Evolutionary conservation across 2,113 vertebrate genomes (phyloP), one percentile per base, ranked within the genome.

Genomic region (Callionymus lyra): DNA sequence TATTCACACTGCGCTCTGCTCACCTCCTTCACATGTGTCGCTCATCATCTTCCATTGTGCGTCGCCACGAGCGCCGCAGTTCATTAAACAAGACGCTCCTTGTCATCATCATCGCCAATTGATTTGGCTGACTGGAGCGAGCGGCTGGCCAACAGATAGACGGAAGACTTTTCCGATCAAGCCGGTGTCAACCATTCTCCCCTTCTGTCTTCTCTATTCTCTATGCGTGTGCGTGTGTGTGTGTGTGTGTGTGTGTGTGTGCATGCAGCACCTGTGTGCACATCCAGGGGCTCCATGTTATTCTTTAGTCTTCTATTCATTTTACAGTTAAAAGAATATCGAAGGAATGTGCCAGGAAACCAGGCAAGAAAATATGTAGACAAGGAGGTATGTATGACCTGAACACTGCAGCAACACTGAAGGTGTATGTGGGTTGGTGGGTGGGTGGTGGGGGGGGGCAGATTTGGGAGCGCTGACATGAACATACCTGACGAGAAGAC

Each of bases 291-390:
- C 90, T 89, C 90, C 89, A 95, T 98, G 92, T 99, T 98, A 99
- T 99, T 99, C 93, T 98, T 92, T 99, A 99, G 95, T 99, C 87
- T 97, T 99, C 87, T 98, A 99, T 99, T 98, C 95, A 94, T 93
- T 98, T 99, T 96, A 89, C 95, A 99, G 95, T 98, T 89, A 99
- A 99, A 97, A 97, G 95, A 99, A 98, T 99, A 95, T 99, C 95
- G 92, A 99, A 99, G 95, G 95, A 99, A 97, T 99, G 95, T 99
- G 93, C 93, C 90, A 94, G 95, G 85, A 99, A 99, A 92, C 95
- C 95, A 86, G 93, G 94, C 91, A 99, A 99, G 95, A 99, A 97
- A 99, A 96, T 99, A 85, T 99, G 95, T 99, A 99, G 92, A 94
- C 95, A 97, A 96, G 93, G 90, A 99, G 95, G 95, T 99, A 99